Evolutionary conservation across 2,797 vertebrate species (phyloP).

Genomic region (Enteromius afrohamiltoni): DNA sequence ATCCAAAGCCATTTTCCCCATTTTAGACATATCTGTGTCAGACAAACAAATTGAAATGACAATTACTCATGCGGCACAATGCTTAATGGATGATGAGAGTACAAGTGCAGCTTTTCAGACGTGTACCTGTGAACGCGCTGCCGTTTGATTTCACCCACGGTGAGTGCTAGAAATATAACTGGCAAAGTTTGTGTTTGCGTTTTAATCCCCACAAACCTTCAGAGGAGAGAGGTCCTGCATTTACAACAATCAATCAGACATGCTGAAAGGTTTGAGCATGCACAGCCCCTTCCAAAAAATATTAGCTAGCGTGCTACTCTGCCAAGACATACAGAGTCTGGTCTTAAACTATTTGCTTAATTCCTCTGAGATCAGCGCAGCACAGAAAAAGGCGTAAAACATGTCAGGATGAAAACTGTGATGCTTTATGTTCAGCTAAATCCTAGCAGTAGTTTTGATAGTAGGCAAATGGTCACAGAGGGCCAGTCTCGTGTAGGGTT

Average conservation of each 20-base stretch:
- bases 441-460: conserved; percentile 12
- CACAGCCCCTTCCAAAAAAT: conserved; percentile 23
- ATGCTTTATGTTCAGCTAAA: conserved; percentile 13
- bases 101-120: conserved; percentile 18
- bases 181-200: conserved; percentile 27
- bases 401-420: conserved; percentile 20
- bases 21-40: conserved; percentile 30
- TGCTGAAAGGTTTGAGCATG: conserved; percentile 43
- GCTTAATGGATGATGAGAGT: conserved; percentile 28
- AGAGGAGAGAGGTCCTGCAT: conserved; percentile 30
- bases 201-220: conserved; percentile 30
- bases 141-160: conserved; percentile 1
- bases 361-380: conserved; percentile 2
- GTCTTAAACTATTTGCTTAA: conserved; percentile 28
- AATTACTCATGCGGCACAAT: conserved; percentile 36
- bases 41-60: conserved; percentile 39
- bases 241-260: conserved; percentile 39
- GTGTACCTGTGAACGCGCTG: conserved; percentile 31
- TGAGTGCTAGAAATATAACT: conserved; percentile 3
- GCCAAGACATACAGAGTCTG: conserved; percentile 40
- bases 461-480: background rate
- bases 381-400: conserved; percentile 32
- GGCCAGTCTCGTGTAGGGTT: background rate
- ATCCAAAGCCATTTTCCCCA: conserved; percentile 30
- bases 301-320: conserved; percentile 13